These are phyloP conservation scores for Sminthurides aquaticus DNA, from an alignment of 2,888 invertebrate genomes.

Conservation along the genomic window DNA sequence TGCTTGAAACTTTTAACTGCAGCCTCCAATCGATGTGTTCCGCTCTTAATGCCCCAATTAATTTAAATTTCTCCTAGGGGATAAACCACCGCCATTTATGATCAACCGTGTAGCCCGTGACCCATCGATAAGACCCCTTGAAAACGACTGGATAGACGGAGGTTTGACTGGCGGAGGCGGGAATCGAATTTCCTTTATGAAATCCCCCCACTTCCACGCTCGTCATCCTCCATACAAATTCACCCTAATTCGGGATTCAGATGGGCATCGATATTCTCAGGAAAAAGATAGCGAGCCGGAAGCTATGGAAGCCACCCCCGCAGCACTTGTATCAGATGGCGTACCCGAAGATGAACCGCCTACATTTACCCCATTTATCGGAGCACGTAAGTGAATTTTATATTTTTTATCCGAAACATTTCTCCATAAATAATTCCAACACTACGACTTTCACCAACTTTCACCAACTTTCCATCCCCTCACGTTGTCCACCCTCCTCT, in stretches of 20 bases:
- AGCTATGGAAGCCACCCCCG: neutral
- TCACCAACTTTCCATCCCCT: no score
- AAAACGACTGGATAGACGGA: neutral
- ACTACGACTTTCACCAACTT: no score
- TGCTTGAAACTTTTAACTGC: no score
- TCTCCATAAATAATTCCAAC: no score
- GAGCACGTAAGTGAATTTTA: slow-evolving; percentile 12
- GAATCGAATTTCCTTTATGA: neutral
- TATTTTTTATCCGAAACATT: neutral
- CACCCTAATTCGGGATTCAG: neutral
- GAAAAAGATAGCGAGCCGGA: neutral
- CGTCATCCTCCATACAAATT: neutral
- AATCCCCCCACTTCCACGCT: neutral
- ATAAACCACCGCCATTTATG: neutral
- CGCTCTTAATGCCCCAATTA: no score
- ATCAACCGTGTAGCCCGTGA: slow-evolving; percentile 4
- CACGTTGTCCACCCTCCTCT: no score
- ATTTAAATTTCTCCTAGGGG: no score
- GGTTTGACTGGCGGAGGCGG: neutral
- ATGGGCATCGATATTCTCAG: neutral
- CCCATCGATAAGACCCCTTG: slow-evolving; percentile 1
- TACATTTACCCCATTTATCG: slow-evolving; percentile 17
- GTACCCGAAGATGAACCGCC: neutral
- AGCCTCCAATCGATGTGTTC: no score
- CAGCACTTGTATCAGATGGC: neutral